Evolutionary conservation across 2,888 invertebrate genomes (phyloP), one percentile per base, ranked within the genome.

Genomic region (Eupsilia transversa): DNA sequence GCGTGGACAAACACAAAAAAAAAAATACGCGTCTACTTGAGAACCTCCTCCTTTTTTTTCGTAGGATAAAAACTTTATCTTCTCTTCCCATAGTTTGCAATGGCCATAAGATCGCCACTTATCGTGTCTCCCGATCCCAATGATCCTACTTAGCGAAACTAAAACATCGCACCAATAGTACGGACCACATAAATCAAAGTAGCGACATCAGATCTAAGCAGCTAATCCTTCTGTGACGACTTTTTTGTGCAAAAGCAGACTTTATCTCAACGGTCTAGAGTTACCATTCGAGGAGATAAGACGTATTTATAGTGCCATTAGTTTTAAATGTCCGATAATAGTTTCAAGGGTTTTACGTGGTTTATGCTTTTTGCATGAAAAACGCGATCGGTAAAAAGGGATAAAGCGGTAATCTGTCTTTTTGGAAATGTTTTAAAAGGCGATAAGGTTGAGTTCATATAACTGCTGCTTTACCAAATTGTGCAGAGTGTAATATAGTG

Each of bases 171-270:
- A 59, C 79, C 69, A 74, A 49, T 74, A 67, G 82, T 87, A 78
- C 52, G 72, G 46, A 54, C 59, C 27, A 69, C 54, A 86, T 87
- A 86, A 87, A 86, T 87, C 84, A 86, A 87, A 86, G 76, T 80
- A 73, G 64, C 68, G 72, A 68, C 77, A 70, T 83, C 75, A 70
- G 77, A 81, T 78, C 84, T 73, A 73, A 86, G 68, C 77, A 49
- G 52, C 75, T 84, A 86, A 85, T 85, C 82, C 85, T 27, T 57
- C 65, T 33, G 67, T 17, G 70, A 64, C 46, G 20, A 56, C n/a
- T 59, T 60, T 60, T 46, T 49, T 49, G 56, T 38, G 30, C 70
- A 66, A 75, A 86, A 87, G 74, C 52, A 14, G 20, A 67, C 68
- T 66, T 54, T 86, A 73, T 59, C 35, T 27, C 60, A 23, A 61